Evolutionary conservation across 53 echinoderm and acorn worm genomes (phyloP), one percentile per base, ranked within the genome.

Genomic region (Henricia sp.): DNA sequence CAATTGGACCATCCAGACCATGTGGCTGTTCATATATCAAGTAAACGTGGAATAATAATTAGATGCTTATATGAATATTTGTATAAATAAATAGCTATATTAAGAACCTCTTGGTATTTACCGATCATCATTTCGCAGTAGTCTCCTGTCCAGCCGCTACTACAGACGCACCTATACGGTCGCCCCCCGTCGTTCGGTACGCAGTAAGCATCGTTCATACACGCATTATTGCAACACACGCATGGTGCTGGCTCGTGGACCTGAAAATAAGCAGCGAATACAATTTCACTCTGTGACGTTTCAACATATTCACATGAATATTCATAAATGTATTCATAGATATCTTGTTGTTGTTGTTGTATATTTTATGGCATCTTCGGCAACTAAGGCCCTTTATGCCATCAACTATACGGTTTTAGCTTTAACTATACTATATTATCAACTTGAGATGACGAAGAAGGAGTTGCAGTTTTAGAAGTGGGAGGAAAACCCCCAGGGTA

Each of bases 1-100:
- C 60, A 70, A 1, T 25, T 23, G 32, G 70, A 41, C 84, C 84
- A 84, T 4, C 13, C 30, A 19, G 84, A 84, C 84, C 84, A 84
- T 19, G 39, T 60, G 10, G 42, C 80, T 80, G 64, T 46, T 5
- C 28, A 17, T 30, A 71, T 5, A 52, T 2, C 19, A 46, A 10
- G 33, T 8, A 2, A 42, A 27, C 16, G n/a, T 11, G 19, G 20
- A 1, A 68, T n/a, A n/a, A n/a, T n/a, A 10, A 46, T 46, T 14
- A 67, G 34, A 1, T 67, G 21, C 19, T 4, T 54, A 10, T 17
- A 4, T 20, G 21, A 54, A 23, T 10, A 17, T 4, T 11, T 3
- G 14, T 54, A 19, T 17, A 4, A 17, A 54, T 54, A 54, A 54
- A 17, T 20, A 14, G 8, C 48, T 14, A 10, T 14, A 10, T 14